Evolutionary conservation across 2,888 invertebrate species (phyloP), one percentile per base, ranked within the genome.

Genomic region (Mimas tiliae): DNA sequence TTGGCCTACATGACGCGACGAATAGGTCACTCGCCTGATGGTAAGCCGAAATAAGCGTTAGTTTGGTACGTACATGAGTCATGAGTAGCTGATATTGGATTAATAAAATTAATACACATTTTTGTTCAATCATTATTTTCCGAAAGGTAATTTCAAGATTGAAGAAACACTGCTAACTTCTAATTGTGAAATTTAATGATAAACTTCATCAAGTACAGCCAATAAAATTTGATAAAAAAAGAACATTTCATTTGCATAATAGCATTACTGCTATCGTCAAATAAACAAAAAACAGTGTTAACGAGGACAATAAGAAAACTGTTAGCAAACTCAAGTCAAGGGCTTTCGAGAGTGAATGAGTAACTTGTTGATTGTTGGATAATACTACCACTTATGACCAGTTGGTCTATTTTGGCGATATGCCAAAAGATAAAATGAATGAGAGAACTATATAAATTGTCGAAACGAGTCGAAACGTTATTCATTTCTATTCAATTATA

Each of bases 351-450:
- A 58, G 3, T 6, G 42, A 58, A 42, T 19, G 58, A 58, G 9
- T 42, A 19, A 58, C 58, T 58, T 58, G 58, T 58, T 58, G 58
- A 58, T 42, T 58, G 58, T 58, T 19, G 42, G 58, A 38, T 58
- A 19, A 42, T 58, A 42, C 42, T 58, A 58, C 58, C 38, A 42
- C 38, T 58, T 58, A 58, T 33, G 52, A 8, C 58, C 58, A 42
- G 58, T 21, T 58, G 42, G 38, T 58, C 42, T 58, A 12, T 58
- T 58, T 38, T 58, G 58, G 58, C 58, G 9, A 19, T 6, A 38
- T 16, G 58, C 58, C 58, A 68, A 19, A 21, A 58, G 58, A 42
- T 42, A 50, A 48, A 16, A 19, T 3, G 19, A 19, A 9, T 9
- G 19, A 0, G 16, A 19, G 9, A 50, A 9, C 16, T 9, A 3